Evolutionary conservation across 1,140 invertebrate species (phyloP), one percentile per base, ranked within the genome.

Genomic region (Ostrea denselamellosa): DNA sequence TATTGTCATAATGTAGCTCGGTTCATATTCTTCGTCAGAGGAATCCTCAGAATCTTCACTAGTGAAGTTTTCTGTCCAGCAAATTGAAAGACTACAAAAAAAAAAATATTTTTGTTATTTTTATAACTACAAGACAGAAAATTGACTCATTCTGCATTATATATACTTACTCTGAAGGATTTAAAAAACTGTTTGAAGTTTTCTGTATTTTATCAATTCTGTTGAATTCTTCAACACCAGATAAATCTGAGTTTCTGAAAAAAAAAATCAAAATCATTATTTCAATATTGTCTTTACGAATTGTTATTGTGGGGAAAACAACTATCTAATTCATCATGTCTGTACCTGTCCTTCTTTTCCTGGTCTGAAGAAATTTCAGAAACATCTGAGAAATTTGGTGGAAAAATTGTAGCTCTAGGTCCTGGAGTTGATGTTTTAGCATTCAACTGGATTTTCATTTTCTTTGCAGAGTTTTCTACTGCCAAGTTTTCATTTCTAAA

Each of bases 151-250:
- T 8, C n/a, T n/a, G n/a, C 17, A 68, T n/a, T 68, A 22, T 25
- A n/a, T 28, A 22, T 68, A 68, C 83, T 83, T 83, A 52, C 51
- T 53, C 82, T n/a, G 22, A 83, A 83, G 82, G 82, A 83, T 83
- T 83, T 51, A 83, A 52, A 12, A 83, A 83, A 83, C 44, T 83
- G 44, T 22, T 83, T 51, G 82, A 51, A 52, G 44, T 22, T 52
- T 44, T 83, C 44, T 17, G 8, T 52, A n/a, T 51, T 51, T 51
- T 52, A 51, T 53, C 44, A 52, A 8, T 83, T 52, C 44, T 51
- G 10, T n/a, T 51, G 19, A 25, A 54, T 19, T 52, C 14, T 83
- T 83, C 82, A n/a, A 52, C 19, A 52, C n/a, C 44, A 54, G 44
- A 83, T n/a, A 52, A 52, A 83, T 54, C 44, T 83, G 52, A 68